Evolutionary conservation across 2,113 vertebrate genomes (phyloP).

Genomic region (Tenebrosternarchus preto): DNA sequence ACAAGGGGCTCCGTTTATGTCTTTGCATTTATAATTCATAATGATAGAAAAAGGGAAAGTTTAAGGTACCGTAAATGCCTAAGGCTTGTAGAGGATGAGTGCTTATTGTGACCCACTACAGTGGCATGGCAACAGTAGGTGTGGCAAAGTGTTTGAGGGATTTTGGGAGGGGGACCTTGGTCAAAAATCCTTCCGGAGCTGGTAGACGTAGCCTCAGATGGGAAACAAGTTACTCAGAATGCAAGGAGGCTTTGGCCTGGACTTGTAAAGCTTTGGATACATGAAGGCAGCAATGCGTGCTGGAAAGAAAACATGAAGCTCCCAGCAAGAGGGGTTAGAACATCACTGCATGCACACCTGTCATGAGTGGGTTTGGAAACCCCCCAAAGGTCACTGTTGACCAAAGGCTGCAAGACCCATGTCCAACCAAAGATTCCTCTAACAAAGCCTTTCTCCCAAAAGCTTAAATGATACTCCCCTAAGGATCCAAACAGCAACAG

Average conservation of each 20-base stretch:
- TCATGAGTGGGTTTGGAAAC: conserved; percentile 64
- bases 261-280: conserved; percentile 64
- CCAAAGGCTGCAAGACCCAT: conserved; percentile 60
- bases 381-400: conserved; percentile 60
- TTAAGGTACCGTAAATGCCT: conserved; percentile 10
- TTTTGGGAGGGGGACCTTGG: conserved; percentile 86
- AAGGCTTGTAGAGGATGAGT: conserved; percentile 61
- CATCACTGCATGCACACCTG: conserved; percentile 81
- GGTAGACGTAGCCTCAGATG: conserved; percentile 82
- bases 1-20: conserved; percentile 33
- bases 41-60: conserved; percentile 5
- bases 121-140: conserved; percentile 86
- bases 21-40: conserved; percentile 23
- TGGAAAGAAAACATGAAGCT: conserved; percentile 73
- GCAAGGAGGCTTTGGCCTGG: conserved; percentile 61
- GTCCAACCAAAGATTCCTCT: conserved; percentile 77
- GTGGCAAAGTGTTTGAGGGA: conserved; percentile 94
- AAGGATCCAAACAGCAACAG: conserved; percentile 65
- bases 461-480: conserved; percentile 79
- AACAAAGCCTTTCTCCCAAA: conserved; percentile 82
- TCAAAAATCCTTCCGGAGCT: conserved; percentile 99
- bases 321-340: conserved; percentile 85
- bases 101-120: conserved; percentile 79
- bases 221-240: conserved; percentile 76
- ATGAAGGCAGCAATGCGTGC: conserved; percentile 73